phyloP scores from a whole-genome alignment of 2,113 vertebrate species.

The Isurus oxyrinchus region DNA sequence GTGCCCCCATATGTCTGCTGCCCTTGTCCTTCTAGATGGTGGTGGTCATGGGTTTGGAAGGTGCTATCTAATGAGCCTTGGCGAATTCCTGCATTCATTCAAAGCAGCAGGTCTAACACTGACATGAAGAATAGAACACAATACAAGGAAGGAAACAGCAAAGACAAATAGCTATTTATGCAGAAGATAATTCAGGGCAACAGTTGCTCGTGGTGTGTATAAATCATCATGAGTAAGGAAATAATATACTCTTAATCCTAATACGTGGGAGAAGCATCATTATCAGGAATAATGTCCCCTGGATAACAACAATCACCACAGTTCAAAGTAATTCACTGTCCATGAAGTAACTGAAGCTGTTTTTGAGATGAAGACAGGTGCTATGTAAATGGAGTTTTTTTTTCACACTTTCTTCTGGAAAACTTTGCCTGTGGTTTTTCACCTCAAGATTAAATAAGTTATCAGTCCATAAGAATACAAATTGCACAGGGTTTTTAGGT shows the following conservation, averaged over 20 bases:
- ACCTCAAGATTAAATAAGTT: not conserved
- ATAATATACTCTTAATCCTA: constrained; percentile 9
- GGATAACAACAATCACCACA: not conserved
- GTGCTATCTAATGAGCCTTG: no score
- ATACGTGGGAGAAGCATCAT: not conserved
- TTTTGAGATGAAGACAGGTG: not conserved
- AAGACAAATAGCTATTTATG: not conserved
- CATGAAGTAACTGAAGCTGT: not conserved
- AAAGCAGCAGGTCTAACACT: not conserved
- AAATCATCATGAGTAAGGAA: not conserved
- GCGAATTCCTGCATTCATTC: not conserved
- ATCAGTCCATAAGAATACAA: not conserved
- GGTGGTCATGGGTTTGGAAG: no score
- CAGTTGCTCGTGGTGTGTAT: not conserved
- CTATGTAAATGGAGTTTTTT: not conserved
- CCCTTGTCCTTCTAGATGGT: no score
- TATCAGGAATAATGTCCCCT: not conserved
- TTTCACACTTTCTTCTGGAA: not conserved
- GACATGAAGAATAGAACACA: not conserved
- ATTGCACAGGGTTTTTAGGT: not conserved
- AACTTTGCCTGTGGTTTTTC: not conserved
- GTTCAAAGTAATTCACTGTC: not conserved
- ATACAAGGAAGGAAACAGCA: not conserved
- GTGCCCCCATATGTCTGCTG: no score
- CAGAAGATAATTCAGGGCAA: constrained; percentile 12